Evolutionary conservation across 2,113 vertebrate genomes (phyloP).

Genomic region (Cheirogaleus medius): DNA sequence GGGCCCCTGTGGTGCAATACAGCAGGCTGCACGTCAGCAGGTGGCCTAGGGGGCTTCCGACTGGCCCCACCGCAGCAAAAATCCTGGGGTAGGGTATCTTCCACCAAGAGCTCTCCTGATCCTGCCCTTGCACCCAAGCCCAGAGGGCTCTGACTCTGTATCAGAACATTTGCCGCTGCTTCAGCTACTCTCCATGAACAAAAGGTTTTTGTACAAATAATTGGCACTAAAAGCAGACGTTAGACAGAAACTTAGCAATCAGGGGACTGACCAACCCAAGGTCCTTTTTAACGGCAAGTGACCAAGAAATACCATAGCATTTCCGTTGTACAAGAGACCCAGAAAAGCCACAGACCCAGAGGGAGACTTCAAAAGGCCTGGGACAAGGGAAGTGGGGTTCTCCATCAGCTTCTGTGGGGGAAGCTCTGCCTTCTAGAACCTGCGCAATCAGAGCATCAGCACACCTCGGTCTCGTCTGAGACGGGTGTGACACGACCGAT

Average conservation of each 20-base stretch:
- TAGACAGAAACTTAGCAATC: conserved; percentile 18
- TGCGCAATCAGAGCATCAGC: not conserved
- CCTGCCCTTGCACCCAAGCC: not conserved
- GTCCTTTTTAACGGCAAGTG: not conserved
- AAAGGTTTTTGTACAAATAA: not conserved
- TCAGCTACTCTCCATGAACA: not conserved
- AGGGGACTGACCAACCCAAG: not conserved
- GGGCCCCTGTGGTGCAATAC: not conserved
- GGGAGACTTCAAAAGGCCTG: not conserved
- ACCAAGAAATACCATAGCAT: not conserved
- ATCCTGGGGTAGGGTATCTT: not conserved
- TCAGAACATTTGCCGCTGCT: not conserved
- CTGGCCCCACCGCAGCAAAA: not conserved
- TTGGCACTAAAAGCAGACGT: not conserved
- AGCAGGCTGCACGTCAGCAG: not conserved
- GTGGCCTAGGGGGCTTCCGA: not conserved
- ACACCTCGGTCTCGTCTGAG: rapidly evolving
- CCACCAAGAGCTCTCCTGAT: not conserved
- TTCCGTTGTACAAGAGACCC: not conserved
- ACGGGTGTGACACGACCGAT: not conserved
- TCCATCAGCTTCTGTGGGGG: not conserved
- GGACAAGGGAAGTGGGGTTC: not conserved
- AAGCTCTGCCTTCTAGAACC: not conserved
- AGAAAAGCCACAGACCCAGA: not conserved
- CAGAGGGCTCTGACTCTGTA: not conserved